Base-by-base conservation (phyloP, 2,888 invertebrate genomes). In the Ichneumoninae sp. region DNA sequence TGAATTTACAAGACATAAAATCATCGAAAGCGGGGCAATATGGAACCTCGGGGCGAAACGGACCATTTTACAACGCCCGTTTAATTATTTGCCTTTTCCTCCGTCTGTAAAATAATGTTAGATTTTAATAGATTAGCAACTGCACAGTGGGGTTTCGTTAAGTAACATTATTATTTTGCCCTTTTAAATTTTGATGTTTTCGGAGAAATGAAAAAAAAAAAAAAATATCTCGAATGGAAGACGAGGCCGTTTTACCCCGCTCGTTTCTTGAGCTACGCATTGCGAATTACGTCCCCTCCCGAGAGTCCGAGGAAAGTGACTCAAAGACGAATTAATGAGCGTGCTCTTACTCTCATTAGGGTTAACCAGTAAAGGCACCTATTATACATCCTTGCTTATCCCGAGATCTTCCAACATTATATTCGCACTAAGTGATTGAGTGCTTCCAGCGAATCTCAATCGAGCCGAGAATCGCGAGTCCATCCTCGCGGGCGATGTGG, bases 311-410 rank as follows among this genome's bases (percentile, higher is more conserved):
- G 54, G 47, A 10, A 40, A 79, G 19, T 36, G 22, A 79, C 71
- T 71, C 40, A 54, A 66, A 80, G 72, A 80, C 72, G 40, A 68
- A 80, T 80, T 72, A 80, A 80, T 57, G 66, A 72, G 66, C 50
- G 60, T 78, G 44, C 57, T 54, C 57, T 72, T 80, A 66, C 54
- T 72, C 80, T 80, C 80, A 72, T 80, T 80, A 80, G 69, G 80
- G 72, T 54, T 66, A 71, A 79, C 65, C 36, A 22, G 70, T 62
- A 69, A 57, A 77, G 68, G 69, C 77, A 44, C 57, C 69, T 6
- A 78, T 78, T 75, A 75, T 40, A 40, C 44, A 44, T 69, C 36
- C 65, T 65, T 60, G 10, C 62, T 8, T 22, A 65, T 65, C 13
- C 70, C 62, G 36, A 50, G 36, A 26, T 33, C 70, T 30, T 57